Conservation (phyloP, 1,140 invertebrate genomes). For the Chironomus tepperi region DNA sequence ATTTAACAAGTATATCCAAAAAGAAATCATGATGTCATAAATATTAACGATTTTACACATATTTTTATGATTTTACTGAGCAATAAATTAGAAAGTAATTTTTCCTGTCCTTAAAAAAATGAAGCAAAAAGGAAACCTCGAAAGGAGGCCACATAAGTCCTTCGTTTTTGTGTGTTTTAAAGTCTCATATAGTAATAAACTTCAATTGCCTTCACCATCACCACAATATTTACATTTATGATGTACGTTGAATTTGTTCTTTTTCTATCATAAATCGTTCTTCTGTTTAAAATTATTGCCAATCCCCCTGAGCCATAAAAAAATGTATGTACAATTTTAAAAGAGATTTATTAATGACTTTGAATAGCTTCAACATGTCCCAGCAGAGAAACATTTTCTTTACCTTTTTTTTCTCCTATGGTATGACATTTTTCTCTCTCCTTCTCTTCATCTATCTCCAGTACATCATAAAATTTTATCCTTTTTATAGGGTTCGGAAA, state of each 20-base stretch:
- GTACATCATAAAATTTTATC: constrained; percentile 9
- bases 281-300: neutral
- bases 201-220: neutral
- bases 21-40: no score
- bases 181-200: no score
- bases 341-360: neutral
- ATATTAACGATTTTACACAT: no score
- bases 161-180: no score
- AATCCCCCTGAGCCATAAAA: neutral
- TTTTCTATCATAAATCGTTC: neutral
- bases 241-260: neutral
- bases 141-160: neutral
- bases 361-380: neutral
- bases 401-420: no score
- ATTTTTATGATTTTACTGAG: no score
- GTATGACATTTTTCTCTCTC: no score
- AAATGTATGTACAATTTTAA: neutral
- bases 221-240: constrained; percentile 3
- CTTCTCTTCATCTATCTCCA: neutral
- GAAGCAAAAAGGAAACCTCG: no score
- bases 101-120: no score
- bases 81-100: no score
- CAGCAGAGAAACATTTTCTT: neutral
- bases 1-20: no score
- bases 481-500: no score